A percentile compares a stretch with the other conserved stretches of the same genome.
phyloP scores from a whole-genome alignment of 37 sponge, comb jelly and placozoan species.

The Ianthella basta region DNA sequence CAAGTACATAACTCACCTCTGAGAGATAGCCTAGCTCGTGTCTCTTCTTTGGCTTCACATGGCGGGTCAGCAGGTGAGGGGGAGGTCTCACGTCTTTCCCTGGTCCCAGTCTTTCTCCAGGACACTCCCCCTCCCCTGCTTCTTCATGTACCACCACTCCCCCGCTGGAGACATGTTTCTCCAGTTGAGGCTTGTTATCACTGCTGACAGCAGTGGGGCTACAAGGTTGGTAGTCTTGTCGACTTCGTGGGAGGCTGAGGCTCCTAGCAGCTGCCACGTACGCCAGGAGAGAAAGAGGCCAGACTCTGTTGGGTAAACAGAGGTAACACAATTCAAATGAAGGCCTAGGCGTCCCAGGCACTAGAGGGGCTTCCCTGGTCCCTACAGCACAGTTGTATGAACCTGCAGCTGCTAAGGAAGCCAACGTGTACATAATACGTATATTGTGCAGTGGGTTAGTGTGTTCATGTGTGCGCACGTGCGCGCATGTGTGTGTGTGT shows the following conservation, averaged over 20 bases:
- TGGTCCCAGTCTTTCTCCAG: conserved; percentile 10
- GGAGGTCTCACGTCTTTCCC: conserved; percentile 3
- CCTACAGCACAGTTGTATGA: too few relatives aligned
- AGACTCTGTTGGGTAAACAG: conserved; percentile 24
- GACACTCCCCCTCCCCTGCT: neutral
- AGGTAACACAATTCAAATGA: neutral
- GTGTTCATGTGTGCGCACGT: too few relatives aligned
- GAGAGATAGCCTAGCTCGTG: conserved; percentile 54
- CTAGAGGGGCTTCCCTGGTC: too few relatives aligned
- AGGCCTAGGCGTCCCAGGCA: neutral
- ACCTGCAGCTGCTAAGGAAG: neutral
- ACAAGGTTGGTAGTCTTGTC: neutral
- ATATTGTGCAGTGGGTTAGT: too few relatives aligned
- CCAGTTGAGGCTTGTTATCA: too few relatives aligned
- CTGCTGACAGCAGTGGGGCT: neutral
- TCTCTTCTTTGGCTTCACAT: conserved; percentile 80
- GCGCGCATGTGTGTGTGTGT: too few relatives aligned
- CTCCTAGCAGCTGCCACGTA: conserved; percentile 46
- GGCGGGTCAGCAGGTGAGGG: conserved; percentile 51
- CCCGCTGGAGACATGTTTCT: too few relatives aligned
- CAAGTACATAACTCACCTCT: neutral
- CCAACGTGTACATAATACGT: too few relatives aligned
- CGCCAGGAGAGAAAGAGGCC: conserved; percentile 76
- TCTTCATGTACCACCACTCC: neutral
- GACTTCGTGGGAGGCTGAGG: conserved; percentile 22